Evolutionary conservation across 2,888 invertebrate genomes (phyloP).

Genomic region (Pantelozetes paolii): DNA sequence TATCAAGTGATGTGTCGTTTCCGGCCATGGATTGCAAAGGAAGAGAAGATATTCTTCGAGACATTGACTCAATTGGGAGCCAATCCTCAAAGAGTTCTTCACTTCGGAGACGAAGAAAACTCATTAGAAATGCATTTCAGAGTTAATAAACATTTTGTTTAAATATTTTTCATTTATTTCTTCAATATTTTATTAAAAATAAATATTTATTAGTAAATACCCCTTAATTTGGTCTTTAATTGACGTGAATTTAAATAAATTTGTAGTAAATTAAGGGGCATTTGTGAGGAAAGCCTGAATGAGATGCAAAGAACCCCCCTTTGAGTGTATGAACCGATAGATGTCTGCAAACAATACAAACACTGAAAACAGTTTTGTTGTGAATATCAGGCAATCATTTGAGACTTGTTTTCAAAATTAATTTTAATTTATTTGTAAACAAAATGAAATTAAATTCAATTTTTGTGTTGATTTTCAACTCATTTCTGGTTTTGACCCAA

Average conservation of each 20-base stretch:
- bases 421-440: no score
- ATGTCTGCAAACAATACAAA: no score
- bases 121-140: conserved; percentile 72
- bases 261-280: no score
- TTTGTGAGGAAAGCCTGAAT: no score
- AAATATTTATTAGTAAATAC: neutral
- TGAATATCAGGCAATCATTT: no score
- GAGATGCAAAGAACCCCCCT: no score
- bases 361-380: no score
- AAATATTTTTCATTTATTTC: neutral
- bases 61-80: conserved; percentile 64
- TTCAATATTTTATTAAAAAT: neutral
- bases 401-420: no score
- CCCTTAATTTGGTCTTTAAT: no score
- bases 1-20: conserved; percentile 77
- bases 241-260: no score
- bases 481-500: neutral
- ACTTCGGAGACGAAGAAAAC: conserved; percentile 60
- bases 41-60: conserved; percentile 71
- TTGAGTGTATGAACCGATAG: no score
- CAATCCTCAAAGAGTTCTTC: conserved; percentile 62
- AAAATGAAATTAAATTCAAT: neutral
- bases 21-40: conserved; percentile 77
- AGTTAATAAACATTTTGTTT: conserved; percentile 56
- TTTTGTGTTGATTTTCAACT: neutral